Conservation (phyloP, 2,888 invertebrate genomes). For the Melanargia galathea region DNA sequence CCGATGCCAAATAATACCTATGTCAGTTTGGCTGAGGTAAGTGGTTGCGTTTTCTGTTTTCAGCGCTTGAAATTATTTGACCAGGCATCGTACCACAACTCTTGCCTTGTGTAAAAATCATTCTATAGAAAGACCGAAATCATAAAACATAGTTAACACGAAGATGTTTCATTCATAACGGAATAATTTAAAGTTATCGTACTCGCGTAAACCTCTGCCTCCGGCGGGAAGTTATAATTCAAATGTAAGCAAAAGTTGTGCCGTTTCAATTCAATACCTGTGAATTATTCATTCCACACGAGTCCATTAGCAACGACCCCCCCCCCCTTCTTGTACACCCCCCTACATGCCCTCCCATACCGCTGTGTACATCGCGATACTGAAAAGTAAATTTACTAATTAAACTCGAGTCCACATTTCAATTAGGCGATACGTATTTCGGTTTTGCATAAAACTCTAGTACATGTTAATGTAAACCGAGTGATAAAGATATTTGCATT, state of each 20-base stretch:
- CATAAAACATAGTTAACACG: not conserved
- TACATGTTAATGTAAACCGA: not conserved
- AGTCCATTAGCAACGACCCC: slow-evolving; percentile 18
- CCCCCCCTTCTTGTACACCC: not conserved
- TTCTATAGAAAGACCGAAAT: not conserved
- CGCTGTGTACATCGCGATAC: slow-evolving; percentile 10
- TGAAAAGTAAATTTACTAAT: slow-evolving; percentile 21
- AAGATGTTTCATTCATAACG: slow-evolving; percentile 8
- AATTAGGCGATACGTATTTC: slow-evolving; percentile 4
- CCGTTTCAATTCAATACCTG: slow-evolving; percentile 22
- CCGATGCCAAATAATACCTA: too few relatives aligned
- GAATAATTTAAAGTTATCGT: slow-evolving; percentile 16
- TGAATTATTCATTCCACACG: slow-evolving; percentile 27
- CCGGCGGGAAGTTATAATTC: slow-evolving; percentile 19
- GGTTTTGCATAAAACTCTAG: not conserved
- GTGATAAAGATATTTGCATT: not conserved
- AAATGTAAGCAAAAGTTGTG: slow-evolving; percentile 23
- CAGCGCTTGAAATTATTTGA: too few relatives aligned
- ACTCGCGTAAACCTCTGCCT: not conserved
- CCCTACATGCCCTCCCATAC: not conserved
- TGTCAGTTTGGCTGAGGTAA: too few relatives aligned
- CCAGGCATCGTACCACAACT: too few relatives aligned
- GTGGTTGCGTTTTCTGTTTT: too few relatives aligned
- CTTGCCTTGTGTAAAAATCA: too few relatives aligned
- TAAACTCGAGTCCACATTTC: slow-evolving; percentile 19